These are phyloP conservation scores for Hemiscyllium ocellatum DNA, from an alignment of 2,113 vertebrate species.

Conservation along the genomic window DNA sequence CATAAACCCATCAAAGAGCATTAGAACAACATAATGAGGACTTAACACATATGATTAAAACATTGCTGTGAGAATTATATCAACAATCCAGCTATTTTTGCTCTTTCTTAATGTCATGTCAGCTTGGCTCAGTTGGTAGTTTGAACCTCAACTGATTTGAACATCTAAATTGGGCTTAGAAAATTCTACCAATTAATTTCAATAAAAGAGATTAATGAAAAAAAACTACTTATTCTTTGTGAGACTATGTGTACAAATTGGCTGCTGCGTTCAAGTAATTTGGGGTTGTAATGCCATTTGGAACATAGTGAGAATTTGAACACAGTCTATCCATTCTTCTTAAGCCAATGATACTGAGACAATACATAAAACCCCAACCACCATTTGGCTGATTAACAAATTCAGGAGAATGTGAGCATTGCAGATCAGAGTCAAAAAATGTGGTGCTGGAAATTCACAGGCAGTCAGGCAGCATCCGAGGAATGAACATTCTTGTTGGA, in stretches of 20 bases:
- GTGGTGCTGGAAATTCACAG: no score
- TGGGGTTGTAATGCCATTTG: not conserved
- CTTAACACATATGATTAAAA: not conserved
- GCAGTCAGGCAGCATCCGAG: no score
- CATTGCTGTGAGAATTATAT: not conserved
- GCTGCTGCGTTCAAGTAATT: not conserved
- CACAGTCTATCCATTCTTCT: not conserved
- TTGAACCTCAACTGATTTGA: not conserved
- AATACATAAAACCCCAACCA: not conserved
- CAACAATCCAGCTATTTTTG: not conserved
- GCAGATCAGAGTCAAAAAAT: no score
- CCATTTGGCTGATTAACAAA: not conserved
- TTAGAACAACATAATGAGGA: constrained; percentile 23
- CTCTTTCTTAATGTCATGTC: not conserved
- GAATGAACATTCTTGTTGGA: no score
- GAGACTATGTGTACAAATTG: not conserved
- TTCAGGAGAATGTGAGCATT: not conserved
- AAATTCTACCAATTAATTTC: not conserved
- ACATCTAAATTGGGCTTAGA: not conserved
- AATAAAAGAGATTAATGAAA: not conserved
- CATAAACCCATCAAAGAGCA: constrained; percentile 26
- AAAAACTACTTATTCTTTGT: not conserved
- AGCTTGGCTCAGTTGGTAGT: not conserved
- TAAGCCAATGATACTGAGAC: not conserved
- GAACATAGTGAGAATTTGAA: not conserved